phyloP scores from a whole-genome alignment of 2,888 invertebrate species.

The Diadegma fenestrale region DNA sequence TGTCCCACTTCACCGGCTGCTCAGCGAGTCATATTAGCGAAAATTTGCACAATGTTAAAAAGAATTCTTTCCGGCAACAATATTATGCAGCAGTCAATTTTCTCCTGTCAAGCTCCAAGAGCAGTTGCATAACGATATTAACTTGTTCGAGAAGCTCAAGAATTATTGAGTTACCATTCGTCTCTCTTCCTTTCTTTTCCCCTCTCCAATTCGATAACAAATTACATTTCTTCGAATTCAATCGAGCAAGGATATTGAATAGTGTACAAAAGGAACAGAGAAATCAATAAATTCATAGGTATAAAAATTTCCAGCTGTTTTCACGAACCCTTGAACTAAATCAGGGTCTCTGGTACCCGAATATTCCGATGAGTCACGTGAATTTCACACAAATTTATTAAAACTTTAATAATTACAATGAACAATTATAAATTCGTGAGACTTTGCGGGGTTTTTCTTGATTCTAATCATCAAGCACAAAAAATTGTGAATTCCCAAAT shows the following conservation, averaged over 20 bases:
- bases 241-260: conserved; percentile 1
- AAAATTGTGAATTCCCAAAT: too few species aligned
- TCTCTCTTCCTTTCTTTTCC: neutral
- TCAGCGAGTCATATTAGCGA: neutral
- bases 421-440: too few species aligned
- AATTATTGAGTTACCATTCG: conserved; percentile 50
- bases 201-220: conserved; percentile 27
- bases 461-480: too few species aligned
- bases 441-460: too few species aligned
- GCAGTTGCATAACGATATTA: conserved; percentile 56
- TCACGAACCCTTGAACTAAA: neutral
- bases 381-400: neutral
- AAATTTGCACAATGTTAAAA: conserved; percentile 10
- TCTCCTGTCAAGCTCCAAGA: neutral
- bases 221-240: conserved; percentile 47
- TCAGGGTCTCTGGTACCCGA: neutral
- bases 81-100: conserved; percentile 8
- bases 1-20: neutral
- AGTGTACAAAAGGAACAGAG: neutral
- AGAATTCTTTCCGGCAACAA: conserved; percentile 10
- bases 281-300: neutral
- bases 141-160: conserved; percentile 27
- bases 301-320: neutral
- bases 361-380: neutral
- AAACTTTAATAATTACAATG: neutral